Conservation (phyloP, 1,140 invertebrate genomes). For the Marisa cornuarietis region DNA sequence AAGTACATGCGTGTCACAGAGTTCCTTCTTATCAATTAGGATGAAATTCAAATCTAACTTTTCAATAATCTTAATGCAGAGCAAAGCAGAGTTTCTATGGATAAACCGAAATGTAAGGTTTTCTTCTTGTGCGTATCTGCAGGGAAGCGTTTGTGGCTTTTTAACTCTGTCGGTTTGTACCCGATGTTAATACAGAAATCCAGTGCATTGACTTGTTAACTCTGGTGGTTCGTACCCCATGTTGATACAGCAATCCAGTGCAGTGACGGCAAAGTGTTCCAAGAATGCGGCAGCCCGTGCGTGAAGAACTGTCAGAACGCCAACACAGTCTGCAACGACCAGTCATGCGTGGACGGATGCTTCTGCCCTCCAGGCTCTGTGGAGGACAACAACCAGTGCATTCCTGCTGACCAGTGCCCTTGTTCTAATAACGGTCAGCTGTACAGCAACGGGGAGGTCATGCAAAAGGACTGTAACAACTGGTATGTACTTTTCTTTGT, state of each 20-base stretch:
- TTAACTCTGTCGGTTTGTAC: too few species aligned
- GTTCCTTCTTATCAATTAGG: too few species aligned
- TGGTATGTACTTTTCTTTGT: constrained; percentile 48
- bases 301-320: constrained; percentile 76
- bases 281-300: constrained; percentile 82
- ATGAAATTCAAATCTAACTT: too few species aligned
- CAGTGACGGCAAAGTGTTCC: constrained; percentile 79
- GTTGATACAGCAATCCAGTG: constrained; percentile 67
- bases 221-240: not conserved
- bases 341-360: constrained; percentile 84
- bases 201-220: not conserved
- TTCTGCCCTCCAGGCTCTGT: constrained; percentile 72
- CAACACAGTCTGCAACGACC: constrained; percentile 68
- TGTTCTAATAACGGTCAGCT: constrained; percentile 49
- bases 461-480: constrained; percentile 61
- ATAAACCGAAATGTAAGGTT: too few species aligned
- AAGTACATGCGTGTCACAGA: too few species aligned
- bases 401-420: constrained; percentile 54
- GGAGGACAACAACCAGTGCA: constrained; percentile 69
- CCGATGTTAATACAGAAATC: too few species aligned
- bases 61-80: too few species aligned
- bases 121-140: too few species aligned
- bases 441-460: constrained; percentile 46
- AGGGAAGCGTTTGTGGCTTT: too few species aligned
- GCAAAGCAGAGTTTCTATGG: too few species aligned